Evolutionary conservation across 2,888 invertebrate species (phyloP).

Genomic region (Calameuta filiformis): DNA sequence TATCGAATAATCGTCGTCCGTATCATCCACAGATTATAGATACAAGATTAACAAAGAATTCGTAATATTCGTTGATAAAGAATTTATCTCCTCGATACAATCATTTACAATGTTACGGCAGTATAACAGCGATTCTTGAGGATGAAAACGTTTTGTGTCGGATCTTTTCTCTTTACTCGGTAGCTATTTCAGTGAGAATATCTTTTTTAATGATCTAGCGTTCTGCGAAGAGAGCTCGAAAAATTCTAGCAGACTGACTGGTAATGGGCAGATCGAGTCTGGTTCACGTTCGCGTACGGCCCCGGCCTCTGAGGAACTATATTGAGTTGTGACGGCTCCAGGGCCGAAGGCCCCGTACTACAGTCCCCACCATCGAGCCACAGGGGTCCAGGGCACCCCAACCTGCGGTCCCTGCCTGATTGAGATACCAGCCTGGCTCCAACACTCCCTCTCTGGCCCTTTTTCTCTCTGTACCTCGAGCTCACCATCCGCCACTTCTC

Average conservation of each 20-base stretch:
- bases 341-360: constrained; percentile 49
- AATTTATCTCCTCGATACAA: neutral
- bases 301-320: constrained; percentile 61
- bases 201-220: neutral
- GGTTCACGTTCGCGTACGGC: constrained; percentile 35
- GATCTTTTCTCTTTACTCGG: neutral
- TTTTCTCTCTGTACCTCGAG: constrained; percentile 19
- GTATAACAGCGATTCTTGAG: neutral
- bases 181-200: neutral
- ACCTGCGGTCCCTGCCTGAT: constrained; percentile 60
- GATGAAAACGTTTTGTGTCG: neutral
- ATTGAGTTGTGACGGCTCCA: constrained; percentile 65
- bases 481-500: constrained; percentile 16
- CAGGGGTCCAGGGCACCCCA: constrained; percentile 57
- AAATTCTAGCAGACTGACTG: neutral
- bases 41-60: neutral
- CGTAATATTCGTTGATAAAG: neutral
- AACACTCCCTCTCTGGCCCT: constrained; percentile 18
- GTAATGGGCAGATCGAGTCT: neutral
- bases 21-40: neutral
- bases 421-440: constrained; percentile 61
- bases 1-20: neutral
- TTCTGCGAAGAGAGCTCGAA: neutral
- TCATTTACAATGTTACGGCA: neutral
- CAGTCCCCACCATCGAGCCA: constrained; percentile 34